Evolutionary conservation across 2,888 invertebrate genomes (phyloP), one percentile per base, ranked within the genome.

Genomic region (Platerodrilus igneus): DNA sequence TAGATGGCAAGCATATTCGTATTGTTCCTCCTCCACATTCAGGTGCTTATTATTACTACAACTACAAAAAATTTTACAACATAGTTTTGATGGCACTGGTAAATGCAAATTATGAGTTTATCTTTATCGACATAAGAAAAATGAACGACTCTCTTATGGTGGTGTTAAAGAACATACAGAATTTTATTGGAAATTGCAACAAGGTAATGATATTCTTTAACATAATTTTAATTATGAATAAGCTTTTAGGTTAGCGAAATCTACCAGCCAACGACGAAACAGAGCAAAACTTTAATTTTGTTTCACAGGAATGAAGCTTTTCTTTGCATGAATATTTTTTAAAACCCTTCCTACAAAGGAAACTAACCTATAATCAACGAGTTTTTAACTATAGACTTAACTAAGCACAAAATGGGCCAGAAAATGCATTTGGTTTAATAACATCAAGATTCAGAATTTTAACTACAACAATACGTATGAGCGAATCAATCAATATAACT

Each of bases 21-120:
- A n/a, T n/a, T n/a, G n/a, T n/a, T n/a, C n/a, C 51, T 32, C 47
- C 47, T 5, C 28, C 41, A 9, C 42, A 50, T 34, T 51, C 51
- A 13, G 57, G 54, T 17, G 39, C 50, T 4, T 41, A 51, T 18
- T 59, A 45, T 48, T n/a, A n/a, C n/a, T 53, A 52, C 34, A 61
- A 60, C 38, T 61, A 60, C 36, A 61, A 60, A 48, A 16, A 36
- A 13, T 39, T 31, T 17, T 43, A 47, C 20, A 50, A 45, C 35
- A 27, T 48, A n/a, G 36, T 50, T 6, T 37, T 43, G 20, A 41
- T 52, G 36, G 47, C 45, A 2, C 22, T 52, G 9, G 47, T 52
- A 6, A 44, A 49, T 40, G 21, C 35, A 9, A 46, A 48, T 27
- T 48, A 48, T 15, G 41, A 46, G 23, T 48, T 48, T 31, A 37